Conservation (phyloP, 2,888 invertebrate species). For the Hirtodrosophila confusa region DNA sequence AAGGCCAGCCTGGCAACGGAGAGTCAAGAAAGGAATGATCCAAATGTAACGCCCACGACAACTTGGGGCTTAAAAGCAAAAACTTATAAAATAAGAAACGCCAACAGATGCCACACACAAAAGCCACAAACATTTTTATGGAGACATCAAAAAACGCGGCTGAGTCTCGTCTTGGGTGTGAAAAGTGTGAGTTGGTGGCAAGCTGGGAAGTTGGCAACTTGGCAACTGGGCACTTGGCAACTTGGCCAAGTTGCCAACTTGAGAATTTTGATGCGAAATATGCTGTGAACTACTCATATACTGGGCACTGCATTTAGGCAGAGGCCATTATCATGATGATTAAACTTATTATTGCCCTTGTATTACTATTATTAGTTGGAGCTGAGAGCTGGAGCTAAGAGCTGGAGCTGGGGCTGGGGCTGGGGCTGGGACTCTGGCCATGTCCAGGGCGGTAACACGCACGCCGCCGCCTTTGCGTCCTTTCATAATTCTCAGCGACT, state of each 20-base stretch:
- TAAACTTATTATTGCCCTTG: slow-evolving; percentile 78
- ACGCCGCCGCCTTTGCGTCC: slow-evolving; percentile 65
- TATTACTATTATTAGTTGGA: slow-evolving; percentile 76
- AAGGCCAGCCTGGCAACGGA: slow-evolving; percentile 24
- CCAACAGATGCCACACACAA: slow-evolving; percentile 47
- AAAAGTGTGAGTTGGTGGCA: slow-evolving; percentile 5
- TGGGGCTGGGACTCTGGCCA: slow-evolving; percentile 14
- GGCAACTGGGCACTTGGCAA: neutral
- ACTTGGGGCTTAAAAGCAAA: slow-evolving; percentile 49
- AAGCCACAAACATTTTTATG: slow-evolving; percentile 56
- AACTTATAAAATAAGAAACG: slow-evolving; percentile 51
- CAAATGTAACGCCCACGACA: slow-evolving; percentile 68
- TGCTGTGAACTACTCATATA: slow-evolving; percentile 38
- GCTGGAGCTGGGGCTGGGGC: neutral
- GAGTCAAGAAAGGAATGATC: slow-evolving; percentile 22
- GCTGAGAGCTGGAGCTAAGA: slow-evolving; percentile 3
- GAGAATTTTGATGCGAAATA: slow-evolving; percentile 32
- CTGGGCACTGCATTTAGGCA: slow-evolving; percentile 52
- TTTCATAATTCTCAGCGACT: slow-evolving; percentile 62
- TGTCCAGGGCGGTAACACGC: slow-evolving; percentile 64
- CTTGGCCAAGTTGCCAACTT: slow-evolving; percentile 1
- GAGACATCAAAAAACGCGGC: slow-evolving; percentile 65
- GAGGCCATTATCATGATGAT: slow-evolving; percentile 77
- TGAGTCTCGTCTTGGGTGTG: slow-evolving; percentile 28
- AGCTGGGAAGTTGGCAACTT: neutral